Evolutionary conservation across 2,888 invertebrate species (phyloP), one percentile per base, ranked within the genome.

Genomic region (Drosophila differens): DNA sequence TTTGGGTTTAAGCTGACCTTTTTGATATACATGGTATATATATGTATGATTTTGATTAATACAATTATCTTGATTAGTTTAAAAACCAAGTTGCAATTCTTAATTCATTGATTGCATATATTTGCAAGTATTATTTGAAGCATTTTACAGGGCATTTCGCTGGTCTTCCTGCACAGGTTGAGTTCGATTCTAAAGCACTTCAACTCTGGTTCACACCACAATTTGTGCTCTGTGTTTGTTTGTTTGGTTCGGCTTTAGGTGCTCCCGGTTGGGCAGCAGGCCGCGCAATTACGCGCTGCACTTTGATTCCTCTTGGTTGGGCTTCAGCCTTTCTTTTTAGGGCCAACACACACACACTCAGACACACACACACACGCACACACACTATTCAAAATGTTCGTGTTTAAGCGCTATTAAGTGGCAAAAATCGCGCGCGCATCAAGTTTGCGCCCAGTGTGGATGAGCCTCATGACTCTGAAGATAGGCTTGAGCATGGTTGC

Each of bases 401-500:
- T 92, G 92, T 91, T 92, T 92, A 92, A 91, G 84, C 88, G 91
- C 92, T 92, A 92, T 92, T 92, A 92, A 92, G 89, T 89, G 84
- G 90, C 85, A 91, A 88, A 89, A 86, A 91, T 91, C 88, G 90
- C 92, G 79, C 85, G 81, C 73, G 84, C 89, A 88, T 85, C 88
- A 86, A 82, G 81, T 63, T 70, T 70, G 69, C 64, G 70, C 65
- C 70, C 64, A 69, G 47, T 47, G 54, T 53, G 51, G 54, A 70
- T 77, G 58, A 41, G 63, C 67, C 49, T 64, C 47, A 47, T 25
- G 47, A 47, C 25, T 47, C 16, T 47, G 25, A 25, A 55, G 37
- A 53, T 62, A 53, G 51, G 41, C 28, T 39, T 51, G 41, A 32
- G 19, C 41, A 41, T 10, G 41, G 41, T 41, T 35, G 30, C 16